Evolutionary conservation across 2,113 vertebrate species (phyloP), one percentile per base, ranked within the genome.

Genomic region (Nyctibius bracteatus): DNA sequence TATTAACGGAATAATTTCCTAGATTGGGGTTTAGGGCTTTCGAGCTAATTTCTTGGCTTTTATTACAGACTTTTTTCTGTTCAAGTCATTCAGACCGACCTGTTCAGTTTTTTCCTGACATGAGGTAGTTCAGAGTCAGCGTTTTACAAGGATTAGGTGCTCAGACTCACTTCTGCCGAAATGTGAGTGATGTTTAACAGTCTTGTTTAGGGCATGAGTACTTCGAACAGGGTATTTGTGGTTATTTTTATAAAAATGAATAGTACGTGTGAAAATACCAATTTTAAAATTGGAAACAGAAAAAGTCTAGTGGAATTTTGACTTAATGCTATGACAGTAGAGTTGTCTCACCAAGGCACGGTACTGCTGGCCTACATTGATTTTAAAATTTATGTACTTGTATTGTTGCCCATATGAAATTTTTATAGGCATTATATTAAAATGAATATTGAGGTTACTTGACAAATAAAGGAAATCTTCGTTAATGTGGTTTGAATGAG

Each of bases 381-480:
- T 73, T 78, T 83, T 66, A 27, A 51, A 67, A 90, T 92, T 41
- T n/a, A 78, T 86, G 27, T 30, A 20, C 81, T 94, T 66, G 58
- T 80, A 31, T 87, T 93, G 92, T 52, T 93, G 92, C 79, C 85
- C 14, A 0, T 86, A 83, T 93, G 80, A 88, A 96, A 90, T 81
- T 88, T 95, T 95, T 87, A 86, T 86, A 41, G 88, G 81, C 88
- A 86, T 93, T 92, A 31, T 74, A 92, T 94, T 93, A 93, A 86
- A 71, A 86, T 49, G 92, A 80, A 72, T 83, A 86, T 78, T 90
- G 94, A 94, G 41, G 88, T 88, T 92, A 23, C 86, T 96, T 63
- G 92, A 82, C 59, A 73, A 93, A 96, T 86, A 90, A 77, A 96
- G 93, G 92, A 92, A 95, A 86, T 96, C 96, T 90, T 73, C 78